phyloP scores from a whole-genome alignment of 2,797 vertebrate species.

The Pseudomugil gertrudae region DNA sequence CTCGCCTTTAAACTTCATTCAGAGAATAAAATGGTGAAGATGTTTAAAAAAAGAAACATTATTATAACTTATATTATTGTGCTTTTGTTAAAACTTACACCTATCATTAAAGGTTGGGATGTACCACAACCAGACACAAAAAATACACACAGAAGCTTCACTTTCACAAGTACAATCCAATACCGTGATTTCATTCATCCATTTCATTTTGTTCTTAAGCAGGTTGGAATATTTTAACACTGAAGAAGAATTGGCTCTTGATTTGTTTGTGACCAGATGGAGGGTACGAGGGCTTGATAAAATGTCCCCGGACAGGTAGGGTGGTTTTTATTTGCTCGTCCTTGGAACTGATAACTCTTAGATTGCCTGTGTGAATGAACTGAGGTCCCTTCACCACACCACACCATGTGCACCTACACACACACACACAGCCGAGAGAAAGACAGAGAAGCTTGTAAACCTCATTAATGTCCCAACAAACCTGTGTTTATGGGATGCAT shows the following conservation, averaged over 20 bases:
- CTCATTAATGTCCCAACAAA: background rate
- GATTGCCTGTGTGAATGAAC: slow-evolving; percentile 87
- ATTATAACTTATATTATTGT: background rate
- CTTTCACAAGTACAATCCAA: background rate
- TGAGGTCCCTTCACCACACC: slow-evolving; percentile 81
- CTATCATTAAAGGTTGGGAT: slow-evolving; percentile 5
- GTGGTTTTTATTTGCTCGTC: slow-evolving; percentile 83
- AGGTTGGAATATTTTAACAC: slow-evolving; percentile 17
- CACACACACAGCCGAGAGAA: background rate
- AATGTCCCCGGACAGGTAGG: slow-evolving; percentile 76
- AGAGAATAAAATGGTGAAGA: background rate
- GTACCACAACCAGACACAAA: slow-evolving; percentile 16
- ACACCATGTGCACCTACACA: slow-evolving; percentile 40
- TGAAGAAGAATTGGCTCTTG: slow-evolving; percentile 60
- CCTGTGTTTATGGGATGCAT: too few species aligned
- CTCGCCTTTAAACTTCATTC: background rate
- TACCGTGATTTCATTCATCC: background rate
- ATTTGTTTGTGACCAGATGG: slow-evolving; percentile 77
- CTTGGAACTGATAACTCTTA: slow-evolving; percentile 85
- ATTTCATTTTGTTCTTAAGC: background rate
- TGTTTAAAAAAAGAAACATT: background rate
- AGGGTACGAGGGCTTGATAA: slow-evolving; percentile 76
- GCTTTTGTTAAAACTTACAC: background rate
- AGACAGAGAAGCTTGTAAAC: background rate
- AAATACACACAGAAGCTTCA: too few species aligned